Conservation (phyloP, 2,797 vertebrate species). For the Holocentrus rufus region DNA sequence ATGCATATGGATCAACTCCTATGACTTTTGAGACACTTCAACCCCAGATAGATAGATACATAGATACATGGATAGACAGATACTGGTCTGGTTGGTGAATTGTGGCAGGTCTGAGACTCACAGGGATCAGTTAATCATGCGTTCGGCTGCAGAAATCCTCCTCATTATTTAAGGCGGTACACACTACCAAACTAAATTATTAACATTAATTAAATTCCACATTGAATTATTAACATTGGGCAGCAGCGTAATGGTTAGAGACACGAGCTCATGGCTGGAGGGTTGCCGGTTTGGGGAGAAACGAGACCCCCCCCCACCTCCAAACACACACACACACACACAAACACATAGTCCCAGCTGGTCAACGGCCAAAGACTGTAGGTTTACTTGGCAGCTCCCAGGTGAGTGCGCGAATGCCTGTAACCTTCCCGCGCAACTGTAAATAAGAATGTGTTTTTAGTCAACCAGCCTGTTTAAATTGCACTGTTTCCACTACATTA, state of each 20-base stretch:
- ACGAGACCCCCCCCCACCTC: neutral
- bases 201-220: constrained; percentile 40
- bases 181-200: constrained; percentile 37
- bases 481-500: neutral
- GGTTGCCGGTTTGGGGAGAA: constrained; percentile 11
- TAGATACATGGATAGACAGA: too few species aligned
- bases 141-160: neutral
- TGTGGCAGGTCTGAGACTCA: neutral
- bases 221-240: constrained; percentile 42
- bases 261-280: neutral
- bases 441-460: constrained; percentile 46
- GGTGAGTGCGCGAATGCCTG: constrained; percentile 12
- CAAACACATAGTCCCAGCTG: constrained; percentile 4
- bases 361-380: constrained; percentile 33
- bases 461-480: constrained; percentile 8
- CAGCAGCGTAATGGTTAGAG: neutral
- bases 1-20: too few species aligned
- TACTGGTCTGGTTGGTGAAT: too few species aligned
- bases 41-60: too few species aligned
- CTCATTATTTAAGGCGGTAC: constrained; percentile 24
- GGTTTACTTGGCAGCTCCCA: neutral
- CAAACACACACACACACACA: constrained; percentile 1
- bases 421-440: constrained; percentile 33
- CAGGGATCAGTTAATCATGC: neutral
- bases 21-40: too few species aligned